These are phyloP conservation scores for Anabas testudineus DNA, from an alignment of 2,797 vertebrate species.

Conservation along the genomic window DNA sequence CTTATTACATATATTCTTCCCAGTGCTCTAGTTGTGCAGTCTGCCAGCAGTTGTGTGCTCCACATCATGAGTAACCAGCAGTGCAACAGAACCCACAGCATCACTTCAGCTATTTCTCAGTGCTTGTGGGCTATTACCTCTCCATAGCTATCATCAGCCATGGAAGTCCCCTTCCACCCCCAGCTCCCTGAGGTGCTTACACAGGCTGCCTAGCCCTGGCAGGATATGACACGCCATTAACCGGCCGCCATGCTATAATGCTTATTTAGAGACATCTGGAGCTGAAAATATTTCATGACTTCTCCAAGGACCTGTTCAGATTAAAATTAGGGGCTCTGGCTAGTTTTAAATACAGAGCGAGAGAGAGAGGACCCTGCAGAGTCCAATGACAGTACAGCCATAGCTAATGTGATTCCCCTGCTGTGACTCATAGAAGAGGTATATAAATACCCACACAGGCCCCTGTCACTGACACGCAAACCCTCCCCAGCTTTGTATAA, in stretches of 20 bases:
- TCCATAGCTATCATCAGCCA: conserved; percentile 53
- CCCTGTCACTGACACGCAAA: conserved; percentile 62
- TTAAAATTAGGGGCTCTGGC: conserved; percentile 53
- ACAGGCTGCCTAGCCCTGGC: conserved; percentile 60
- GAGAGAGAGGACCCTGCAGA: conserved; percentile 49
- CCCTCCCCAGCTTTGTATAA: conserved; percentile 55
- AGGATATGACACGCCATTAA: conserved; percentile 69
- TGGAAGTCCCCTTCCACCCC: conserved; percentile 40
- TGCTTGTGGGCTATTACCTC: conserved; percentile 50
- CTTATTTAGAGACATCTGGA: conserved; percentile 70
- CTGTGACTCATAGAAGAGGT: conserved; percentile 71
- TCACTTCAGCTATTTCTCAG: conserved; percentile 50
- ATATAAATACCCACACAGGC: conserved; percentile 75
- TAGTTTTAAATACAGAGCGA: conserved; percentile 51
- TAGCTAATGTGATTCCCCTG: conserved; percentile 76
- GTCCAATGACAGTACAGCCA: conserved; percentile 66
- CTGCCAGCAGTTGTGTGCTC: conserved; percentile 5
- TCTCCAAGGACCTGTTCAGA: conserved; percentile 55
- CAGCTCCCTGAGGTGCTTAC: conserved; percentile 65
- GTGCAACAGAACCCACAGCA: conserved; percentile 37
- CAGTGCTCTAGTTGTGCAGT: conserved; percentile 6
- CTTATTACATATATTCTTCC: not conserved
- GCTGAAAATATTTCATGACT: conserved; percentile 69
- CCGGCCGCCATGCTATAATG: conserved; percentile 42
- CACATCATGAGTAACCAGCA: conserved; percentile 28